Conservation (phyloP, 2,888 invertebrate species). For the Caradrina clavipalpis region DNA sequence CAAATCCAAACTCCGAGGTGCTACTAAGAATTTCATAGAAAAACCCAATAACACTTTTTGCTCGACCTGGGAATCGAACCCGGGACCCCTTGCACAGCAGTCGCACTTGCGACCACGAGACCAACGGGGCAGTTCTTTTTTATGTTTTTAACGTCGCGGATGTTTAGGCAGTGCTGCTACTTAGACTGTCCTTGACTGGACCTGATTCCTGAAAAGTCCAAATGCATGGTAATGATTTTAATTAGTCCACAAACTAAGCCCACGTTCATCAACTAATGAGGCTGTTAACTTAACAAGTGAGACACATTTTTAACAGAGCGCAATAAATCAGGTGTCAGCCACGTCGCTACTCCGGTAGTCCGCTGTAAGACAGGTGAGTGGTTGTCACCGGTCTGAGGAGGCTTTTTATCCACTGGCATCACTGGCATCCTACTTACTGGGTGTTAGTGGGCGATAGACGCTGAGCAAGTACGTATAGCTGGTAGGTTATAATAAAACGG, state of each 20-base stretch:
- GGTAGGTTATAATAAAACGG: not conserved
- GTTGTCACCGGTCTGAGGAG: constrained; percentile 4
- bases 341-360: constrained; percentile 28
- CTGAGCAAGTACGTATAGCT: not conserved
- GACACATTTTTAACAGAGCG: constrained; percentile 19
- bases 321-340: constrained; percentile 40
- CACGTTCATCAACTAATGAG: constrained; percentile 14
- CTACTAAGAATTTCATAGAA: no score
- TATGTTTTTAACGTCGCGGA: no score
- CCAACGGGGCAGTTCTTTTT: no score
- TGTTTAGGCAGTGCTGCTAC: no score
- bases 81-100: no score
- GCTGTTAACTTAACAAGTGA: not conserved
- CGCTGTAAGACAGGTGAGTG: constrained; percentile 12
- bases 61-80: no score
- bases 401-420: not conserved
- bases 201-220: no score
- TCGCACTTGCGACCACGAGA: no score
- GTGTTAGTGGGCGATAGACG: not conserved
- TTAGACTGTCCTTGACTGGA: no score
- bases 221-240: not conserved
- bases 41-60: no score
- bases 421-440: not conserved
- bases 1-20: no score
- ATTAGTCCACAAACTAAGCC: not conserved